phyloP scores from a whole-genome alignment of 2,888 invertebrate genomes.

The Polydrusus tereticollis region DNA sequence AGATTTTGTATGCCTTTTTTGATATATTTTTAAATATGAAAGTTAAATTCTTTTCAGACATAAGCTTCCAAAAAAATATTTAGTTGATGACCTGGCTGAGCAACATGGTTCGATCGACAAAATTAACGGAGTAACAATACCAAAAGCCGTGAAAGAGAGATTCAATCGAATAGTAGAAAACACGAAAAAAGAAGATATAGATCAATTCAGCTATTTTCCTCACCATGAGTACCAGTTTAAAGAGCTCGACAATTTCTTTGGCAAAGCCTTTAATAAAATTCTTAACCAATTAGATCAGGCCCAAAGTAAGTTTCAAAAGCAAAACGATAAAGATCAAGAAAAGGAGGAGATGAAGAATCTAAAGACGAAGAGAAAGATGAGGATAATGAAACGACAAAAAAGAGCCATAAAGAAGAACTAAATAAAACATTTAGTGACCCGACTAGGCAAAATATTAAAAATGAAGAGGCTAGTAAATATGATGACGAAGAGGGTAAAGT shows the following conservation, averaged over 20 bases:
- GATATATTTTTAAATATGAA: too few relatives aligned
- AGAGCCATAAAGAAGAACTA: background rate
- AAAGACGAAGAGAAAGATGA: conserved; percentile 33
- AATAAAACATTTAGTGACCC: conserved; percentile 20
- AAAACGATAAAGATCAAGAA: conserved; percentile 16
- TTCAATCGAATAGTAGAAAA: conserved; percentile 43
- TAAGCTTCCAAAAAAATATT: too few relatives aligned
- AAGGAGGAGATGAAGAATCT: conserved; percentile 31
- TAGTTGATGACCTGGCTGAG: too few relatives aligned
- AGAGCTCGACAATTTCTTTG: conserved; percentile 16
- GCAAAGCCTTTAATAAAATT: conserved; percentile 24
- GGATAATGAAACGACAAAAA: background rate
- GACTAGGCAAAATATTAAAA: conserved; percentile 32
- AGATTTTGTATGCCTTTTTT: too few relatives aligned
- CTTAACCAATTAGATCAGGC: conserved; percentile 43
- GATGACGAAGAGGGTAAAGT: conserved; percentile 30
- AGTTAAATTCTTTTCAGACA: too few relatives aligned
- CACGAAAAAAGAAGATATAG: conserved; percentile 36
- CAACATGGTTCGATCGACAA: too few relatives aligned
- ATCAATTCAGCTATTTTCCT: conserved; percentile 9
- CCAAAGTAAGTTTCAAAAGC: conserved; percentile 37
- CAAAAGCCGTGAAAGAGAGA: conserved; percentile 39
- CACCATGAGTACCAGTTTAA: conserved; percentile 17
- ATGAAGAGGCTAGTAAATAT: conserved; percentile 36
- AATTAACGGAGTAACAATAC: conserved; percentile 41